These are phyloP conservation scores for Gulo gulo DNA, from an alignment of 2,113 vertebrate genomes.

Conservation along the genomic window DNA sequence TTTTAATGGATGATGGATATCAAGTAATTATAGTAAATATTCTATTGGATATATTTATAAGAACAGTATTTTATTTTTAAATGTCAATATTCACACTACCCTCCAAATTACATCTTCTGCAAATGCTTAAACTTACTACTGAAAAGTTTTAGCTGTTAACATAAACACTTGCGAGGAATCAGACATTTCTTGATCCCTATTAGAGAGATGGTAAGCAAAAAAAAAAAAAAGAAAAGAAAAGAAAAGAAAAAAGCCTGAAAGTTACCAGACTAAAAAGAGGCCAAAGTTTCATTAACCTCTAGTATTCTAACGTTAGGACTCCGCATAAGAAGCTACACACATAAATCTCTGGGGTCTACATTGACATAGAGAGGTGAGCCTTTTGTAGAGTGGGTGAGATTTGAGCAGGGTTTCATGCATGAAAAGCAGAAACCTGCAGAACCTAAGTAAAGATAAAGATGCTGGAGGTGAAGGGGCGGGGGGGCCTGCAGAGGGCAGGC, in stretches of 20 bases:
- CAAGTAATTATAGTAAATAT: neutral
- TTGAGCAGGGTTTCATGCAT: neutral
- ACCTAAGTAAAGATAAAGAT: neutral
- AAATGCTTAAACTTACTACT: neutral
- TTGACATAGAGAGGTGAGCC: neutral
- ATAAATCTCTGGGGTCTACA: neutral
- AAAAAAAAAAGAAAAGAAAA: neutral
- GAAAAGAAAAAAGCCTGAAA: neutral
- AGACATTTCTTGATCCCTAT: neutral
- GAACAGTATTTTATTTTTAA: neutral
- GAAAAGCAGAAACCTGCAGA: neutral
- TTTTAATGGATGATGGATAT: neutral
- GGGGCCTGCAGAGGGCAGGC: accelerated
- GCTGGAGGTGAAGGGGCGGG: neutral
- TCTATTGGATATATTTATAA: neutral
- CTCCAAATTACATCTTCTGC: neutral
- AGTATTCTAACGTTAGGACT: neutral
- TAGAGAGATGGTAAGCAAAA: neutral
- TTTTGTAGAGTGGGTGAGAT: neutral
- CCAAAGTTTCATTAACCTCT: neutral
- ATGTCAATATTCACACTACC: neutral
- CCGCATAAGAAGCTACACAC: neutral
- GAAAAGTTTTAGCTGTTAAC: neutral
- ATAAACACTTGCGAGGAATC: neutral
- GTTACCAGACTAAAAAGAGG: neutral